Evolutionary conservation across 2,888 invertebrate genomes (phyloP), one percentile per base, ranked within the genome.

Genomic region (Drosophila putrida): DNA sequence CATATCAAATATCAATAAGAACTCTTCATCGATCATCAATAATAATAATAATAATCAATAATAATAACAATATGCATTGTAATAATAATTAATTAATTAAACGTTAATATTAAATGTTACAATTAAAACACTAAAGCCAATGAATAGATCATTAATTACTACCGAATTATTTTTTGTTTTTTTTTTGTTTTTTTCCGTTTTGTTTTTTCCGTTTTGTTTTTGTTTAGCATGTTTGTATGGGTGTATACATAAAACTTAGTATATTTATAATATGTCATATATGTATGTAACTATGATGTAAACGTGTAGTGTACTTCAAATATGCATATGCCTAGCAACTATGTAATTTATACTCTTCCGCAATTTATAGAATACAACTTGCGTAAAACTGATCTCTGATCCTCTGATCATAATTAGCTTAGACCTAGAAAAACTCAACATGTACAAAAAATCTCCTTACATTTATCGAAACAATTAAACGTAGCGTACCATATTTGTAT

Each of bases 51-150:
- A 71, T 62, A 64, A 75, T 73, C 79, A 59, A 77, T 74, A 77
- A 82, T 71, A 81, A 81, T 79, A 77, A 71, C 78, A 78, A 70
- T 74, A 75, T 31, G 71, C 75, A 74, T 74, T 66, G 75, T 73
- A 69, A 63, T 63, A 75, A 75, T 71, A 76, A 74, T 75, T 76
- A 72, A 77, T 74, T 71, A 75, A 75, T 71, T 80, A 43, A 55
- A 55, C n/a, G 35, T 55, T 55, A 55, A 55, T 25, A 43, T 55
- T 55, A 85, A 86, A 80, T 78, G 75, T 85, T 90, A 89, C 77
- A 90, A 82, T 86, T 90, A 89, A 82, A 90, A 88, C 88, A 88
- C 82, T 90, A 84, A 88, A 78, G 86, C 84, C 82, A 89, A 90
- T 88, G 87, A 88, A 84, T 88, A 81, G 81, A 86, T 86, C 82